Evolutionary conservation across 2,888 invertebrate species (phyloP).

Genomic region (Volucella inanis): DNA sequence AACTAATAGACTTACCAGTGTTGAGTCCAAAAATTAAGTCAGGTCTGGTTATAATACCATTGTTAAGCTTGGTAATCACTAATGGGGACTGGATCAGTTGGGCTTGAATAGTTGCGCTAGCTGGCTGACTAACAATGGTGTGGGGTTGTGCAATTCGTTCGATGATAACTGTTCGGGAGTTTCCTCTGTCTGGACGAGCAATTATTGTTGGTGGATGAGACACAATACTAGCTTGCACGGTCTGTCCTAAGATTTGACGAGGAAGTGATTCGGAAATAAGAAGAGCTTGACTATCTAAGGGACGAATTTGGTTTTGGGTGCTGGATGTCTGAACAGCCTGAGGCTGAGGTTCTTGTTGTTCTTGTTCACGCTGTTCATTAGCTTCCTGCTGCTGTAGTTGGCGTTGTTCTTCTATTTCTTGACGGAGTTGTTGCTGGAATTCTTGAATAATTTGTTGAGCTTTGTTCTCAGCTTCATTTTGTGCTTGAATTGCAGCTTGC

Average conservation of each 20-base stretch:
- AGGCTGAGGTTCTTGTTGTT: slow-evolving; percentile 81
- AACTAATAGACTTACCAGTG: too few species aligned
- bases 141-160: slow-evolving; percentile 77
- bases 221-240: slow-evolving; percentile 79
- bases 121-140: slow-evolving; percentile 79
- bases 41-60: too few species aligned
- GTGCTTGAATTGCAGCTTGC: slow-evolving; percentile 85
- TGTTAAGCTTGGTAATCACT: slow-evolving; percentile 62
- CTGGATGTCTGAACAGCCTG: too few species aligned
- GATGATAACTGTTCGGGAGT: slow-evolving; percentile 75
- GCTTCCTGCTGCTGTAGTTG: slow-evolving; percentile 75
- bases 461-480: slow-evolving; percentile 83
- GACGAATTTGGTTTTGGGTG: slow-evolving; percentile 45
- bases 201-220: slow-evolving; percentile 80
- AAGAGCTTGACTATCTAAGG: slow-evolving; percentile 78
- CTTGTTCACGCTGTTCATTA: slow-evolving; percentile 63
- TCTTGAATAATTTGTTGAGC: slow-evolving; percentile 81
- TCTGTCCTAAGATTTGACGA: slow-evolving; percentile 78
- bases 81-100: slow-evolving; percentile 80
- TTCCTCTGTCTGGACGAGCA: slow-evolving; percentile 74
- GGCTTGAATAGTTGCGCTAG: slow-evolving; percentile 80
- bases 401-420: slow-evolving; percentile 77
- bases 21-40: too few species aligned
- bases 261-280: slow-evolving; percentile 78
- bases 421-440: slow-evolving; percentile 80